Conservation (phyloP, 1,140 invertebrate genomes). For the Trachymyrmex septentrionalis region DNA sequence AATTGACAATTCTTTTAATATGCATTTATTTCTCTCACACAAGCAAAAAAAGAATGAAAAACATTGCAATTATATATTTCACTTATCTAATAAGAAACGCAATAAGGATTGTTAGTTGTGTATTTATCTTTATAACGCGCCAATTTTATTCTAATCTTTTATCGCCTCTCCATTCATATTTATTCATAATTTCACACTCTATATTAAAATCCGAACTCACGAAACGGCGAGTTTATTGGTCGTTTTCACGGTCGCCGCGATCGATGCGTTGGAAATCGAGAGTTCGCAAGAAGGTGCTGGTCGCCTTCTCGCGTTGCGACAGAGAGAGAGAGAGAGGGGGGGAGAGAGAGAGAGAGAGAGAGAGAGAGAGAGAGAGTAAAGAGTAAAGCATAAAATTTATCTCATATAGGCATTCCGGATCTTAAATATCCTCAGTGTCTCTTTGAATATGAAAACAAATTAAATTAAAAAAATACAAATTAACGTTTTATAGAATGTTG, state of each 20-base stretch:
- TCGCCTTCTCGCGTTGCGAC: slow-evolving; percentile 27
- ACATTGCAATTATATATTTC: background rate
- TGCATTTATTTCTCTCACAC: background rate
- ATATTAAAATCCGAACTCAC: slow-evolving; percentile 20
- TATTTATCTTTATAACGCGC: background rate
- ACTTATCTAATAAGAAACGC: background rate
- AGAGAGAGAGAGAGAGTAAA: background rate
- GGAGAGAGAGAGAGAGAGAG: too few relatives aligned
- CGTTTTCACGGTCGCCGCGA: slow-evolving; percentile 53
- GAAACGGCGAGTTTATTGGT: slow-evolving; percentile 15
- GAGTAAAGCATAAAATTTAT: slow-evolving; percentile 42
- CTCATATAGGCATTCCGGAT: background rate
- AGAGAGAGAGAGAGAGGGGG: too few relatives aligned
- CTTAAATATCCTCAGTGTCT: background rate
- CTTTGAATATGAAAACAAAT: background rate
- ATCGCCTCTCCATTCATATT: background rate
- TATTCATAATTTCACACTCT: background rate
- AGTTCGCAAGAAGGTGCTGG: slow-evolving; percentile 55
- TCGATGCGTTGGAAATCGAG: slow-evolving; percentile 66
- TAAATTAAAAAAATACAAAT: slow-evolving; percentile 21
- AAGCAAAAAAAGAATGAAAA: background rate
- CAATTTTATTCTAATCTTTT: background rate
- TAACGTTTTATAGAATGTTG: background rate
- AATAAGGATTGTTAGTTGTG: background rate
- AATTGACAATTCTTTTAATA: slow-evolving; percentile 8